Base-by-base conservation (phyloP, 1,140 invertebrate species). In the Drosophila jambulina region DNA sequence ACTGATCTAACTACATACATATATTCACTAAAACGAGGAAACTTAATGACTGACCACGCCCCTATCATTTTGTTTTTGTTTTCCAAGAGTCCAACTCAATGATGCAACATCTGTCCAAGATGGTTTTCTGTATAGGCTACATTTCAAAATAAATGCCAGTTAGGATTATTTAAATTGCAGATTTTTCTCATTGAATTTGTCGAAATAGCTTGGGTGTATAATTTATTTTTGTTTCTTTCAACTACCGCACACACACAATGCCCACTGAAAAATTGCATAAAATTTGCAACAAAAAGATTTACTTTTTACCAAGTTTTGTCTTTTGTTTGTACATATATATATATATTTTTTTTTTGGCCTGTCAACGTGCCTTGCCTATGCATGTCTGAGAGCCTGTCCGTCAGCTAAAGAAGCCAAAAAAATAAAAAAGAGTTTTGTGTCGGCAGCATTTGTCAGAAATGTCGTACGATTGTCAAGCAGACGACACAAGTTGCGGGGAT, bases 151-250 rank as follows among this genome's bases (percentile, higher is more conserved):
- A 87, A 88, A 88, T 88, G 80, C 69, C 85, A 80, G 84, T 81
- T 75, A 71, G 72, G 58, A 88, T 87, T 90, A 87, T 87, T 87
- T 87, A 87, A 87, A 87, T 88, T 87, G 84, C 84, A 84, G 79
- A 87, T 87, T 84, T 72, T 78, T 84, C 78, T 57, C 69, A 87
- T 88, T 88, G 84, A 87, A 87, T 87, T 87, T 87, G 84, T 87
- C 84, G 69, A 64, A 74, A 71, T 80, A 79, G 72, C 87, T 79
- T 62, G 84, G 77, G 74, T 84, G 67, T 80, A 80, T 88, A 88
- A 87, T 87, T 84, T 87, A 75, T 82, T 75, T 83, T 63, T 64
- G 36, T 65, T 48, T 56, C 46, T 49, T 60, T 74, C 64, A 25
- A 59, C 49, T 48, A 64, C 46, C 36, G 42, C 32, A 29, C 48